phyloP scores from a whole-genome alignment of 2,113 vertebrate species.

The Hydropotes inermis region DNA sequence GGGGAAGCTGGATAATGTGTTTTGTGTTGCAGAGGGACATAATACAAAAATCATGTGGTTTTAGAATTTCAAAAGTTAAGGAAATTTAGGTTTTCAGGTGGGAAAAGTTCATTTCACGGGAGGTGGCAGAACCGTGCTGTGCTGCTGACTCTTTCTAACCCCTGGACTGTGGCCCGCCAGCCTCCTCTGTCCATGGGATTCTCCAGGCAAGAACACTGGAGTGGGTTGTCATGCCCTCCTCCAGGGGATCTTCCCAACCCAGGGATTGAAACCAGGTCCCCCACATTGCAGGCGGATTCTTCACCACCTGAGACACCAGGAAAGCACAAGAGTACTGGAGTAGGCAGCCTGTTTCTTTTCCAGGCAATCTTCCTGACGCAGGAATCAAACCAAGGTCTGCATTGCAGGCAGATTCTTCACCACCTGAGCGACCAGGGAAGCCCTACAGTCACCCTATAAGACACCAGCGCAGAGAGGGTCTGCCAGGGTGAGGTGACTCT shows the following conservation, averaged over 20 bases:
- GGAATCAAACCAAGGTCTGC: background rate
- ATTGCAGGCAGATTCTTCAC: background rate
- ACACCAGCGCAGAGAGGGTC: background rate
- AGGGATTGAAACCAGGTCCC: background rate
- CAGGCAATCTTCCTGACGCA: accelerated
- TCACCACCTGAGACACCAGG: background rate
- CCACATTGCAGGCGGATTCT: background rate
- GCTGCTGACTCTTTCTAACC: background rate
- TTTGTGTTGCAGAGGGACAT: background rate
- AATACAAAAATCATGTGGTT: background rate
- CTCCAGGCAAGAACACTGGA: background rate
- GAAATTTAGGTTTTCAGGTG: background rate
- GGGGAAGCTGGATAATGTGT: background rate
- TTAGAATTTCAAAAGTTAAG: background rate
- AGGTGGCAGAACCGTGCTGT: background rate
- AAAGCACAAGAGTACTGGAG: background rate
- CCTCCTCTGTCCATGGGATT: background rate
- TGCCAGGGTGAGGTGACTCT: background rate
- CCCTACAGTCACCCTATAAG: background rate
- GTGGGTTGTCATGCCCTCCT: background rate
- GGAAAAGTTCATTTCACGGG: background rate
- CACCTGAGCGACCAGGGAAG: background rate
- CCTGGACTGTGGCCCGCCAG: background rate
- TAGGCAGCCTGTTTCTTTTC: background rate
- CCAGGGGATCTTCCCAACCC: background rate